Conservation (phyloP, 1,140 invertebrate genomes). For the Neodiprion fabricii region DNA sequence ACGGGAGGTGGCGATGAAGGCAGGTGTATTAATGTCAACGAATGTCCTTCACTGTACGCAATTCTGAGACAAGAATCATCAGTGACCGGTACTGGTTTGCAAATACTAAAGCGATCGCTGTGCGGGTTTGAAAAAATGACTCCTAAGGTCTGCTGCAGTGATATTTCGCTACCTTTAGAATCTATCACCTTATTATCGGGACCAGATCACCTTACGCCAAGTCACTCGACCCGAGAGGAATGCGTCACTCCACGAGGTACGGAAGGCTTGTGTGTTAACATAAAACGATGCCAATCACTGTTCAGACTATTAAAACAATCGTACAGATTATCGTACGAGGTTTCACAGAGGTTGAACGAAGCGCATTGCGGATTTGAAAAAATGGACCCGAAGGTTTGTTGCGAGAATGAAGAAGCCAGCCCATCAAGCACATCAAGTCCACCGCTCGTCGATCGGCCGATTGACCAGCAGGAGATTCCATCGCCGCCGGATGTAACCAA, state of each 20-base stretch:
- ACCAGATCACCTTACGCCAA: not conserved
- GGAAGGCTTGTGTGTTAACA: constrained; percentile 23
- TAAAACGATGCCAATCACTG: constrained; percentile 24
- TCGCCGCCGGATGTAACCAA: constrained; percentile 48
- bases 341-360: constrained; percentile 42
- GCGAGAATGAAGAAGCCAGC: constrained; percentile 24
- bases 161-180: not conserved
- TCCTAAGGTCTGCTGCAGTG: constrained; percentile 60
- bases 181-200: not conserved
- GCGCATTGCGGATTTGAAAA: constrained; percentile 59
- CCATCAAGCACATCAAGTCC: not conserved
- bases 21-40: not conserved
- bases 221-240: not conserved
- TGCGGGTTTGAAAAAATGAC: constrained; percentile 58
- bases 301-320: constrained; percentile 18
- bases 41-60: not conserved
- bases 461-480: constrained; percentile 20
- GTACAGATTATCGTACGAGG: constrained; percentile 40
- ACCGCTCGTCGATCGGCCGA: constrained; percentile 16
- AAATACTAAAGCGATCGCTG: constrained; percentile 23
- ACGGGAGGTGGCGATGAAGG: not conserved
- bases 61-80: not conserved
- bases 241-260: constrained; percentile 18
- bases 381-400: constrained; percentile 58
- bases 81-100: not conserved